Base-by-base conservation (phyloP, 2,113 vertebrate genomes). In the Piprites chloris region DNA sequence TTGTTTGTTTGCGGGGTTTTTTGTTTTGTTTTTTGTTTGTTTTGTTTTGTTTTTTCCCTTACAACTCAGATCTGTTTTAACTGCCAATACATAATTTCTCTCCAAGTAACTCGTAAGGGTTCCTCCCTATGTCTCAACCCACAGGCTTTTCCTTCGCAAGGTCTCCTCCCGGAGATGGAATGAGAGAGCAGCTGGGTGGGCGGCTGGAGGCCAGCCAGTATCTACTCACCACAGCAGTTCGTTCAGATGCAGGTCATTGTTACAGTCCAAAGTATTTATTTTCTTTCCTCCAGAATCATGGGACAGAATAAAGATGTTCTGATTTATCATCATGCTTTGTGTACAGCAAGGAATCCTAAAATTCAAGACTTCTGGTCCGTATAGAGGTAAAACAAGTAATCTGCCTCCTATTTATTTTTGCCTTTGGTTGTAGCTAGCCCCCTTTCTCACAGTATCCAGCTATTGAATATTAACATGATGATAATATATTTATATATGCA, bases 121-220 rank as follows among this genome's bases (percentile, higher is more conserved):
- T 13, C 14, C 2, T 9, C 1, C 5, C 13, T 14, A 37, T 19
- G 0, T 11, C 19, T 42, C 80, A 71, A 8, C 15, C 11, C n/a
- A 61, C 11, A 14, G 19, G 23, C 7, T 67, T 50, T 62, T 49
- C 49, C 24, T 16, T 5, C 2, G 2, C 7, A 35, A 5, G 9
- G 0, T 14, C 11, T 66, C 16, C 21, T 74, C 30, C 44, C 1
- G 3, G 32, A 15, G 3, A 2, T 9, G 3, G 6, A 24, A 20
- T 12, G 44, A 65, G 49, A 58, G 21, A 7, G 2, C 16, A 50
- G 17, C 19, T 69, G 32, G 8, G 18, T 6, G 2, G 22, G 9
- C 2, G 3, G 19, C 20, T 37, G 30, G 8, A 18, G 6, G 12
- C 10, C 66, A 74, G 19, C 1, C 24, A 39, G 0, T 6, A 33